Base-by-base conservation (phyloP, 1,140 invertebrate species). In the Pentalonia nigronervosa region DNA sequence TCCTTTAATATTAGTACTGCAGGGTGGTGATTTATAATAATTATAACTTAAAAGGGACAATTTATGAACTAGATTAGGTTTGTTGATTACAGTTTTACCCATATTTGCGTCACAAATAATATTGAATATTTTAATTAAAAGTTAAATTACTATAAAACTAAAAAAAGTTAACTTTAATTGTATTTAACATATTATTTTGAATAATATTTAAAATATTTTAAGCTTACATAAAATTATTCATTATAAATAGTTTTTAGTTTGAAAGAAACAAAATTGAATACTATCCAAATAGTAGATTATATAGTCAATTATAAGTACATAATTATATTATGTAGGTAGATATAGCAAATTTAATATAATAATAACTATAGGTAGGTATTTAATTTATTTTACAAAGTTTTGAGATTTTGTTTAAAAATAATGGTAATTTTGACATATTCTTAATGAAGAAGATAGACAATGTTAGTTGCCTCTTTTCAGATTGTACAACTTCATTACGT, bases 401-500 rank as follows among this genome's bases (percentile, higher is more conserved):
- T 84, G 21, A 11, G 41, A 84, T 25, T 11, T 41, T 45, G 8
- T 84, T 41, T 25, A 41, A 41, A 84, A 84, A 41, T 41, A 25
- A 84, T 41, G 21, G 23, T 84, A 84, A 84, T 84, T 84, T 84
- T 84, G 83, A 45, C 83, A 41, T 25, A 84, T 41, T 41, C 41
- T 41, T 84, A 45, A 45, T 41, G 41, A 84, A 84, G 20, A 14
- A 30, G 45, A 47, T 87, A 87, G 41, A n/a, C 2, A 41, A 84
- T 41, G 21, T 84, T 84, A 23, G 83, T 41, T 41, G 47, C 87
- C 14, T 45, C 50, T 17, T 7, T 89, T 25, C 8, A 30, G 36
- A 90, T 90, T 60, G 8, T 90, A 45, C 23, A 90, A 90, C 53
- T 41, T 60, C 36, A 41, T 90, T 25, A 90, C 53, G 53, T 90